phyloP scores from a whole-genome alignment of 2,888 invertebrate species.

The Lithosia quadra region DNA sequence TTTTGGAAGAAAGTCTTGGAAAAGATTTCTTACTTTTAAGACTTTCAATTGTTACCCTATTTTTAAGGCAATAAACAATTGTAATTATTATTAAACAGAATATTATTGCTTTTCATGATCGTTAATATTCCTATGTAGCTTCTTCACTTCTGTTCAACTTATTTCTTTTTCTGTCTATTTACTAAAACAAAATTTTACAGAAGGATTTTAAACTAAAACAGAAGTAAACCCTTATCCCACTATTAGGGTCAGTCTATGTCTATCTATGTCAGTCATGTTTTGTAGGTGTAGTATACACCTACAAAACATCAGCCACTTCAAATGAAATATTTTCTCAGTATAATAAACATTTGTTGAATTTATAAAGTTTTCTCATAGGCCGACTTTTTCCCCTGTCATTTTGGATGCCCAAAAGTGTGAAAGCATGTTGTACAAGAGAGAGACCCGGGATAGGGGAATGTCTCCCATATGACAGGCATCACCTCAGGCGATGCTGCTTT shows the following conservation, averaged over 20 bases:
- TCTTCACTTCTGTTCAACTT: background rate
- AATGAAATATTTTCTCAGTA: slow-evolving; percentile 45
- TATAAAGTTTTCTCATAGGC: slow-evolving; percentile 65
- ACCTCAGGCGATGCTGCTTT: slow-evolving; percentile 69
- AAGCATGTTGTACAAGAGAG: slow-evolving; percentile 75
- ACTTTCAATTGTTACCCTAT: no score
- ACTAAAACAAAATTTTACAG: background rate
- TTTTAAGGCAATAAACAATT: no score
- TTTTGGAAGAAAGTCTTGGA: no score
- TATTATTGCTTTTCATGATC: no score
- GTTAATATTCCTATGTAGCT: no score
- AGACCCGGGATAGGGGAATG: slow-evolving; percentile 65
- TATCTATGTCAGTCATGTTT: no score
- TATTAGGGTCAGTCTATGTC: slow-evolving; percentile 23
- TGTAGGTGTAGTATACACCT: slow-evolving; percentile 13
- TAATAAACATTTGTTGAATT: slow-evolving; percentile 58
- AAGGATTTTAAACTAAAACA: background rate
- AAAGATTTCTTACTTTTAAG: no score
- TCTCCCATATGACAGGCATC: slow-evolving; percentile 71
- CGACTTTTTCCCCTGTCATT: slow-evolving; percentile 56
- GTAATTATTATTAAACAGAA: no score
- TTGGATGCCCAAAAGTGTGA: slow-evolving; percentile 75
- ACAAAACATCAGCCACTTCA: slow-evolving; percentile 26
- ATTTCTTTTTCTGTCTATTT: background rate
- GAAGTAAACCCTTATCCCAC: slow-evolving; percentile 15